Evolutionary conservation across 2,113 vertebrate species (phyloP).

Genomic region (Tauraco erythrolophus): DNA sequence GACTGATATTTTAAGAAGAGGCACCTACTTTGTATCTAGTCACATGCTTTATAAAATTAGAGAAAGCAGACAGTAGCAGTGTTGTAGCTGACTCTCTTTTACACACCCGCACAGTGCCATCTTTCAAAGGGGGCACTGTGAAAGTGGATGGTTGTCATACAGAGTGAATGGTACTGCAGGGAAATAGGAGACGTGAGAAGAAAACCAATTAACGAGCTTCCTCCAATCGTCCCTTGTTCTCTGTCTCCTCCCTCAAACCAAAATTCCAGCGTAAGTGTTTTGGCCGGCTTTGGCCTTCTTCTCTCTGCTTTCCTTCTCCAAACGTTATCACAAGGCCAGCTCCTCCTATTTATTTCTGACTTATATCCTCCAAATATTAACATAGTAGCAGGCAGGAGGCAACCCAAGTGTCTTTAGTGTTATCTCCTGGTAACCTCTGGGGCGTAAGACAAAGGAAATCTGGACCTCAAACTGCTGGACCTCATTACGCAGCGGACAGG

Average conservation of each 20-base stretch:
- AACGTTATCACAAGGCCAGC: background rate
- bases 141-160: conserved; percentile 11
- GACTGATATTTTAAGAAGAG: background rate
- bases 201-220: conserved; percentile 4
- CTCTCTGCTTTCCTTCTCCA: background rate
- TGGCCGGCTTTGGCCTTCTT: background rate
- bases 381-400: background rate
- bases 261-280: background rate
- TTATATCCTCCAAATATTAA: background rate
- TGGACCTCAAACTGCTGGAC: background rate
- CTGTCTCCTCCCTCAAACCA: background rate
- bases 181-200: conserved; percentile 23
- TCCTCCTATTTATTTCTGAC: background rate
- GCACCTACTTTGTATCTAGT: background rate
- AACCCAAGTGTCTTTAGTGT: background rate
- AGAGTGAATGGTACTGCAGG: background rate
- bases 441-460: background rate
- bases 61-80: background rate
- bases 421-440: background rate
- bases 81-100: background rate
- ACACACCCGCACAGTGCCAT: background rate
- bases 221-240: background rate
- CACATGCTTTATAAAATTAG: background rate
- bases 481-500: rapidly evolving
- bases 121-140: conserved; percentile 30